Evolutionary conservation across 2,888 invertebrate genomes (phyloP), one percentile per base, ranked within the genome.

Genomic region (Phortica okadai): DNA sequence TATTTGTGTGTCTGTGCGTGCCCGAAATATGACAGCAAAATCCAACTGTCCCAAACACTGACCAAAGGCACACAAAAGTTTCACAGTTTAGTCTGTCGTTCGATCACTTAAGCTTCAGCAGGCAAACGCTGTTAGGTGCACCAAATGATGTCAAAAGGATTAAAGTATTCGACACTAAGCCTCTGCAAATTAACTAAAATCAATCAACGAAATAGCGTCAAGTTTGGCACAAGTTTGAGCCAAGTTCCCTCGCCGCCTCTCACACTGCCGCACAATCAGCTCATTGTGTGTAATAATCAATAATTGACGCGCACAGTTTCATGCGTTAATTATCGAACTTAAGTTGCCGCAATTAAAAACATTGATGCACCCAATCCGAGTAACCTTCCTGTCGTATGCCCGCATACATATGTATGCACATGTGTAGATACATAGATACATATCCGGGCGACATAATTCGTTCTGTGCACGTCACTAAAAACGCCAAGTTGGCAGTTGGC

Each of bases 1-100:
- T 1, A 21, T 21, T 33, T 33, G 33, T 33, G 33, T 33, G 33
- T 33, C 3, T 33, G 3, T 1, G 33, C 1, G 33, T 33, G 33
- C 33, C 33, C 33, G 33, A 33, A 33, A 33, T 33, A 33, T 33
- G 33, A 33, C 33, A 33, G 4, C 33, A 33, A 33, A 6, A 73
- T 11, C 7, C 33, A 62, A 64, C 33, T 74, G 76, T 73, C 72
- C 33, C 33, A 33, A 33, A 58, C 62, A 80, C 58, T 76, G 75
- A 73, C 77, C 75, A 59, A 69, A 64, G 77, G 82, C 81, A 81
- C 83, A 78, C 83, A 82, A 84, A 80, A 82, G 79, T 77, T 58
- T 66, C 78, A 59, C 62, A 73, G 82, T 58, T 50, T 44, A 62
- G 16, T 54, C 42, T 67, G 72, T 70, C 78, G 79, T 82, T 11